These are phyloP conservation scores for Monopterus albus DNA, from an alignment of 2,113 vertebrate genomes.

Conservation along the genomic window DNA sequence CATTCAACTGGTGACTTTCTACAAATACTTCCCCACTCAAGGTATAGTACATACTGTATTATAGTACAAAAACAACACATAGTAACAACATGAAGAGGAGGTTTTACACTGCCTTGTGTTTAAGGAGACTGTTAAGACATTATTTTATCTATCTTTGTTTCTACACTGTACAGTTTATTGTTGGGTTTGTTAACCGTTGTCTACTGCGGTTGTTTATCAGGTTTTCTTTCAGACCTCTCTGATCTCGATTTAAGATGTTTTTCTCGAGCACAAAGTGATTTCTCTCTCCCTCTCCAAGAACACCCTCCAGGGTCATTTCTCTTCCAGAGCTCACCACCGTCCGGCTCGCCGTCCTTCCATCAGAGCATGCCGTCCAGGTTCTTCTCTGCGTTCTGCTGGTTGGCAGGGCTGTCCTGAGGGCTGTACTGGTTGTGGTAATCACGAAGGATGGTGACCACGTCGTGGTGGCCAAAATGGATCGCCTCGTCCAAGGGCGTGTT, in stretches of 20 bases:
- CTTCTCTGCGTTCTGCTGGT: slow-evolving; percentile 90
- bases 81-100: slow-evolving; percentile 26
- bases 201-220: too few species aligned
- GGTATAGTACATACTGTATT: not conserved
- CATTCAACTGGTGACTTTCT: slow-evolving; percentile 16
- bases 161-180: not conserved
- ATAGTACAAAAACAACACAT: slow-evolving; percentile 27
- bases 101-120: not conserved
- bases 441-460: slow-evolving; percentile 95
- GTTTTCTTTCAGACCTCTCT: not conserved
- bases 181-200: not conserved
- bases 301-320: not conserved
- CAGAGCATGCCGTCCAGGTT: slow-evolving; percentile 93
- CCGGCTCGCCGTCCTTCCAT: not conserved
- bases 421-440: slow-evolving; percentile 94
- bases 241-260: not conserved
- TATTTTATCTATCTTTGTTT: not conserved
- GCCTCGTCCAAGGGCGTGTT: slow-evolving; percentile 99
- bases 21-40: not conserved
- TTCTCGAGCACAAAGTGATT: not conserved
- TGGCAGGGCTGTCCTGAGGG: slow-evolving; percentile 78
- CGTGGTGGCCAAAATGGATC: slow-evolving; percentile 97
- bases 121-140: not conserved
- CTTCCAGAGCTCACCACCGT: not conserved
- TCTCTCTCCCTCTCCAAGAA: not conserved